Evolutionary conservation across 2,797 vertebrate genomes (phyloP).

Genomic region (Myiotriccus ornatus): DNA sequence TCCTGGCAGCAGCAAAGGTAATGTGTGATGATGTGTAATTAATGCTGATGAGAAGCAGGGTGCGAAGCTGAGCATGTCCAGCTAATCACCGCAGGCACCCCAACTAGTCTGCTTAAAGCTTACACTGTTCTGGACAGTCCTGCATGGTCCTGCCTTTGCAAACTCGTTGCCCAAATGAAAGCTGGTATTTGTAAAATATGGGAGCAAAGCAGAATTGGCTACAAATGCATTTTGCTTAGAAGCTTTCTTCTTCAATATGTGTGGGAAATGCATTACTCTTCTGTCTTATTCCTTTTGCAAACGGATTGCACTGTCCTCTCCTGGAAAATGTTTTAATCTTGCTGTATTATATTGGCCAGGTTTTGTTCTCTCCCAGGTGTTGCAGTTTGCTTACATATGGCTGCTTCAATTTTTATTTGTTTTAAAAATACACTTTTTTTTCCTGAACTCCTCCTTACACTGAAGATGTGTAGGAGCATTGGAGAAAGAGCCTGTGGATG

Average conservation of each 20-base stretch:
- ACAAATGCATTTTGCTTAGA: neutral
- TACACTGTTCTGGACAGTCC: neutral
- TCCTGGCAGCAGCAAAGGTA: constrained; percentile 46
- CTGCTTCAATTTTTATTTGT: constrained; percentile 2
- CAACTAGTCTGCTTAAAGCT: neutral
- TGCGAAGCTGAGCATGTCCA: neutral
- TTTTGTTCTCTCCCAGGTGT: neutral
- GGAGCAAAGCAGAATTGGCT: neutral
- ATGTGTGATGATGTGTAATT: neutral
- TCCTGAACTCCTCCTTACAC: neutral
- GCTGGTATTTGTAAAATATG: neutral
- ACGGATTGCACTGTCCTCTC: neutral
- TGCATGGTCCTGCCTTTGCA: neutral
- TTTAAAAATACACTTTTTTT: neutral
- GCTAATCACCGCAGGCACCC: neutral
- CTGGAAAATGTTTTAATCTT: neutral
- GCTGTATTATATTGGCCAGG: neutral
- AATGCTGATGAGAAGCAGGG: constrained; percentile 43
- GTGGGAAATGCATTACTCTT: neutral
- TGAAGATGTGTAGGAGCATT: neutral
- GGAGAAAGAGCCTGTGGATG: neutral
- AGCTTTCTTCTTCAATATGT: rapidly evolving
- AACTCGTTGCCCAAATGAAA: neutral
- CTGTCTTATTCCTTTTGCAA: neutral
- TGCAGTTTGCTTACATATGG: neutral